Evolutionary conservation across 2,113 vertebrate genomes (phyloP), one percentile per base, ranked within the genome.

Genomic region (Nothocercus nigrocapillus): DNA sequence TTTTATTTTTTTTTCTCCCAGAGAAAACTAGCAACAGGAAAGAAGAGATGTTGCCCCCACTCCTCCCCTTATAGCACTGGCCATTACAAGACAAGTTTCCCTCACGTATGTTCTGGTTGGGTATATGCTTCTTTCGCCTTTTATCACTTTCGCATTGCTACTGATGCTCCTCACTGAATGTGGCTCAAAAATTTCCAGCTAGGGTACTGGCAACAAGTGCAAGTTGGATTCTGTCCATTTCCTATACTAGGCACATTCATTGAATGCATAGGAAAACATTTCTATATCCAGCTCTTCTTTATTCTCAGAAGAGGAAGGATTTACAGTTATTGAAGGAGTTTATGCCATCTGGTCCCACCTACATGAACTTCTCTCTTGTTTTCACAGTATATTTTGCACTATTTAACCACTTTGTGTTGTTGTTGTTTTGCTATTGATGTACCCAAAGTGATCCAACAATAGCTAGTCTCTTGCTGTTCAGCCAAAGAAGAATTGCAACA

Each of bases 341-440:
- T 77, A 36, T 45, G 63, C 89, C 96, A 95, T 94, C 94, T 95
- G 96, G 93, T 95, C 40, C 89, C 95, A 95, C 96, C 95, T 94
- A 96, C 94, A 22, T 27, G 40, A 54, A 94, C 93, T 96, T 95
- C 86, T 91, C 96, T 94, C 89, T 91, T 93, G 94, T 95, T 96
- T 97, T 95, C 95, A 96, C 94, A 97, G 94, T 96, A 87, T 97
- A 92, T 94, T 94, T 97, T 96, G 91, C 95, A 2, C 94, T 93
- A 88, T 89, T 95, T 96, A 96, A 94, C 94, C 96, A 95, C 67
- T 97, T 96, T 95, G 87, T 59, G 83, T 83, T 90, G 21, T 49
- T 45, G 45, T 45, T 95, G 91, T 95, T 97, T 94, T 91, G 78
- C 81, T 95, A 70, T 79, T 92, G 81, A 51, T 82, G 45, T 61